A percentile compares a stretch with the other conserved stretches of the same genome.
phyloP scores from a whole-genome alignment of 2,113 vertebrate species.

The Clinocottus analis region DNA sequence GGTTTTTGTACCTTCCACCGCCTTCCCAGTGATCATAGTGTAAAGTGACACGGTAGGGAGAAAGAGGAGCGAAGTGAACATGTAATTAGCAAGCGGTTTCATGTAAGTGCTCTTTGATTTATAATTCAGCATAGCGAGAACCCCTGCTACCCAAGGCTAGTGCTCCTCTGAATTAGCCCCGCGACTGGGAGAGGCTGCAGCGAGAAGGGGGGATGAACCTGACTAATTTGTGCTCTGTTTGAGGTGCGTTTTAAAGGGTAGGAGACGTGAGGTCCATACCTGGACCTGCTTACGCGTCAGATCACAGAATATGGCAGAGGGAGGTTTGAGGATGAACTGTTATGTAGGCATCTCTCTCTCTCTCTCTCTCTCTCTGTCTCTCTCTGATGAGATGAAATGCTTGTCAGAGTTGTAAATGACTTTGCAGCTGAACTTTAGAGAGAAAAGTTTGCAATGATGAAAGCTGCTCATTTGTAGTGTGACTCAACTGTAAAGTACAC shows the following conservation, averaged over 20 bases:
- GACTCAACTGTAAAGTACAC: conserved; percentile 6
- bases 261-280: conserved; percentile 71
- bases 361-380: conserved; percentile 9
- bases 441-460: conserved; percentile 55
- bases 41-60: conserved; percentile 65
- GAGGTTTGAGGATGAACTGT: conserved; percentile 24
- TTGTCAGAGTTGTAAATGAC: conserved; percentile 29
- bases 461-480: conserved; percentile 32
- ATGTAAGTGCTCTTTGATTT: conserved; percentile 83
- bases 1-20: conserved; percentile 63
- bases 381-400: conserved; percentile 41
- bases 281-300: conserved; percentile 24
- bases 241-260: conserved; percentile 71
- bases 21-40: conserved; percentile 64
- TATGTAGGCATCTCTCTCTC: conserved; percentile 16
- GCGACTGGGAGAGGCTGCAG: conserved; percentile 66
- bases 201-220: conserved; percentile 21
- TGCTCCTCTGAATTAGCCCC: conserved; percentile 75
- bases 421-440: conserved; percentile 40
- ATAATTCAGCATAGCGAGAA: conserved; percentile 81
- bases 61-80: conserved; percentile 59
- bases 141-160: conserved; percentile 73
- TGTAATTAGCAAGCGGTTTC: conserved; percentile 81
- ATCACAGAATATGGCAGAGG: conserved; percentile 46
- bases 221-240: conserved; percentile 72